Evolutionary conservation across 1,140 invertebrate species (phyloP), one percentile per base, ranked within the genome.

Genomic region (Theocolax elegans): DNA sequence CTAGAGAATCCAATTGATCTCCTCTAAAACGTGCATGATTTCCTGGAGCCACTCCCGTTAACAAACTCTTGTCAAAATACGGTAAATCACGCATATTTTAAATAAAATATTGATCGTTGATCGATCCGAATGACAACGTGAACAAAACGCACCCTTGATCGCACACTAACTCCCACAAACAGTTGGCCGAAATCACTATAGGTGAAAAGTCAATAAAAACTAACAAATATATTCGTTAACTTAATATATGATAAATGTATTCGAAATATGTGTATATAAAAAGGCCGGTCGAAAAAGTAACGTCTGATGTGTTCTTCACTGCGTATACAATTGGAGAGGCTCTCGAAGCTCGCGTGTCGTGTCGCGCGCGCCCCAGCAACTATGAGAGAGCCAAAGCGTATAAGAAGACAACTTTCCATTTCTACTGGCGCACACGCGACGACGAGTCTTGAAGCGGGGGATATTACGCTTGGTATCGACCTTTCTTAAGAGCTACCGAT

Each of bases 361-460:
- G 31, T 35, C 35, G 58, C 71, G 72, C 74, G 31, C 74, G 73
- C 48, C 62, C 40, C 67, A 68, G 73, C 66, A 51, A 71, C 53
- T 46, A 63, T 72, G n/a, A n/a, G n/a, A n/a, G 72, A 23, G 67
- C 38, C 62, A 64, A 68, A 17, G 63, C 25, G 69, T n/a, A 35
- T 60, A 54, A 73, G 74, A 79, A 79, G 75, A 81, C 74, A 72
- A 80, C 80, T 82, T 82, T 82, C 79, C 73, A 79, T 82, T 82
- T 82, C 78, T 75, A 74, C 74, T 31, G 35, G 49, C 56, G 62
- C 27, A 71, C 74, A 77, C 72, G 72, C 74, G 73, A 77, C 58
- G 48, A 17, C 38, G 23, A 10, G 40, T 7, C 51, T 31, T 23
- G 13, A 1, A 23, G 53, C 40, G 54, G 65, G 27, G 42, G 42